A percentile compares a stretch with the other conserved stretches of the same genome.
Conservation (phyloP, 2,113 vertebrate genomes). For the Lathamus discolor region DNA sequence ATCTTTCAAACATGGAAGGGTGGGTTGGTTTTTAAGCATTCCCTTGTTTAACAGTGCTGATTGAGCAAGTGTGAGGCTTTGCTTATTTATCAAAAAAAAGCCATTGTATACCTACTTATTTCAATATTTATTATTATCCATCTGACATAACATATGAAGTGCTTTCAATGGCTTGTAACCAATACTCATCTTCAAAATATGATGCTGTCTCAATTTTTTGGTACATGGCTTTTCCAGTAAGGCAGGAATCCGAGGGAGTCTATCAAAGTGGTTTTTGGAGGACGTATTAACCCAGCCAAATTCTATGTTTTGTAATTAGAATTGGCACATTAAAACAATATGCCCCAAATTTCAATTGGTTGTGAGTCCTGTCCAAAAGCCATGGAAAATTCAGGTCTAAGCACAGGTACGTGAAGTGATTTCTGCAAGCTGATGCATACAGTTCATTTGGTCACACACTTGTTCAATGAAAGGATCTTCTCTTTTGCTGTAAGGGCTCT, state of each 20-base stretch:
- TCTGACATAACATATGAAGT: background rate
- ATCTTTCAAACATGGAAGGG: background rate
- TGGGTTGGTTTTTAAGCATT: background rate
- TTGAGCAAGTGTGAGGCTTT: background rate
- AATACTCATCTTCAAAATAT: background rate
- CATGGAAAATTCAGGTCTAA: background rate
- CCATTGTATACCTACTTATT: background rate
- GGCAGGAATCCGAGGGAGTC: background rate
- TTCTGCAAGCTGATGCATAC: background rate
- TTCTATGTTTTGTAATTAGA: background rate
- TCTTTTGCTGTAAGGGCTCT: background rate
- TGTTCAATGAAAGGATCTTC: fast-evolving
- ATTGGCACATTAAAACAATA: background rate
- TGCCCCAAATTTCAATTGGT: background rate
- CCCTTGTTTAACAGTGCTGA: background rate
- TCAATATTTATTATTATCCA: background rate
- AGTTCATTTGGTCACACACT: background rate
- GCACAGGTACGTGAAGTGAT: background rate
- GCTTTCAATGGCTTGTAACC: background rate
- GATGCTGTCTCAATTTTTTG: background rate
- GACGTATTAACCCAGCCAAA: background rate
- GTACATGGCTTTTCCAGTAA: background rate
- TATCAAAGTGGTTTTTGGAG: background rate
- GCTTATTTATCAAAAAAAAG: background rate
- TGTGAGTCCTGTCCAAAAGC: background rate